Base-by-base conservation (phyloP, 2,888 invertebrate species). In the Caenorhabditis becei region DNA sequence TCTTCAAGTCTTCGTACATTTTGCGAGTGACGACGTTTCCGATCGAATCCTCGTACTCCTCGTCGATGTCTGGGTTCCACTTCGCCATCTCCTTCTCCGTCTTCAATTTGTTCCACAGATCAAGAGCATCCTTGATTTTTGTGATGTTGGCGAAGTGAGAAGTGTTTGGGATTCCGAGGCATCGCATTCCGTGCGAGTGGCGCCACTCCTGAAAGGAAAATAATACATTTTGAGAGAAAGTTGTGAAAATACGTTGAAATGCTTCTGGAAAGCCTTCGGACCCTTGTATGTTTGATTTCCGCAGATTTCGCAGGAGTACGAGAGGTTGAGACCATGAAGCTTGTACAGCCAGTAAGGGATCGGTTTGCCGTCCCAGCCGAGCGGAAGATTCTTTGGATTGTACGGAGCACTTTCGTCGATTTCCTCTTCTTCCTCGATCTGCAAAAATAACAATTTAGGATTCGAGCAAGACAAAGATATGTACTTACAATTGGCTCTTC, bases 141-240 rank as follows among this genome's bases (percentile, higher is more conserved):
- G 98, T 99, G 44, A 99, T 98, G 92, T 99, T 99, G 0, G 99
- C 98, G 93, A 99, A 99, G 93, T 99, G 99, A 0, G 99, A 98
- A 0, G 99, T 99, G 92, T 99, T 99, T 0, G 99, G 99, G 87
- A 99, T 99, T 7, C 98, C 98, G 18, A 99, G 93, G 91, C 99
- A 99, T 24, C 97, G 93, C 98, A 99, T 99, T 41, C 98, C 98
- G 89, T 94, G 94, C 35, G 94, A 94, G 91, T 94, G 94, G 67
- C 94, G 91, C 94, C 94, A 94, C 91, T 94, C 94, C 93, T 93
- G 62, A 16, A 80, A 69, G 35, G 14, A 1, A 18, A 51, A 11
- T 2, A 28, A n/a, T 35, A 35, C 20, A 1, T 32, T 51, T n/a
- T n/a, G n/a, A n/a, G 18, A 20, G n/a, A 4, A 18, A 47, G 14